Evolutionary conservation across 2,113 vertebrate species (phyloP).

Genomic region (Xenopus laevis): DNA sequence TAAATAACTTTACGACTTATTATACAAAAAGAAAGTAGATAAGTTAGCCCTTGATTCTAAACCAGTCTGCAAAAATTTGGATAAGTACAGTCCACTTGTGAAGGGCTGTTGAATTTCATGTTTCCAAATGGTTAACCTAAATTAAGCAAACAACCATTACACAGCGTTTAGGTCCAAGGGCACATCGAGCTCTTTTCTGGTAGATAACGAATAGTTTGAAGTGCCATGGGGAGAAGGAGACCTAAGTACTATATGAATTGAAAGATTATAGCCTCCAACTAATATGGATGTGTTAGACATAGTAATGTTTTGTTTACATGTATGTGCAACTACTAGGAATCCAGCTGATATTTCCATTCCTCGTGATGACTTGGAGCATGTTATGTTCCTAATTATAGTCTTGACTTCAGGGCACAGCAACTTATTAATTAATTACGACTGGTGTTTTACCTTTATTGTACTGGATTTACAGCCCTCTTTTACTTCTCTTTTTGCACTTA

Average conservation of each 20-base stretch:
- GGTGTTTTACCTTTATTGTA: not conserved
- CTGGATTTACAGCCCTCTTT: not conserved
- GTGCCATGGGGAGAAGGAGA: constrained; percentile 91
- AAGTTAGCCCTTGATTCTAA: too few species aligned
- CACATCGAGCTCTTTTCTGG: constrained; percentile 69
- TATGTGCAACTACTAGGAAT: constrained; percentile 28
- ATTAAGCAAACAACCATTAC: constrained; percentile 40
- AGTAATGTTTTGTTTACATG: constrained; percentile 50
- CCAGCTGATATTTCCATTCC: constrained; percentile 34
- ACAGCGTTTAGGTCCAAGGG: constrained; percentile 30
- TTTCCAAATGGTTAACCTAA: constrained; percentile 46
- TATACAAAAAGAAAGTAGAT: too few species aligned
- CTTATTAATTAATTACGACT: not conserved
- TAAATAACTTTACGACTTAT: too few species aligned
- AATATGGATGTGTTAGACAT: constrained; percentile 35
- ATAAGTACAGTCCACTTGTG: not conserved
- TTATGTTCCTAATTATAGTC: constrained; percentile 58
- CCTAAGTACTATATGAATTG: constrained; percentile 71
- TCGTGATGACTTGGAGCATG: constrained; percentile 50
- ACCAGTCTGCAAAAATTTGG: too few species aligned
- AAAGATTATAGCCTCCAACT: constrained; percentile 5
- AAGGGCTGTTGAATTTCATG: constrained; percentile 49
- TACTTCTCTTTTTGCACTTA: not conserved
- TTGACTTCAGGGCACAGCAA: constrained; percentile 34
- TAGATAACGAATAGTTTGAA: constrained; percentile 75